phyloP scores from a whole-genome alignment of 2,888 invertebrate genomes.

The Pammene aurita region DNA sequence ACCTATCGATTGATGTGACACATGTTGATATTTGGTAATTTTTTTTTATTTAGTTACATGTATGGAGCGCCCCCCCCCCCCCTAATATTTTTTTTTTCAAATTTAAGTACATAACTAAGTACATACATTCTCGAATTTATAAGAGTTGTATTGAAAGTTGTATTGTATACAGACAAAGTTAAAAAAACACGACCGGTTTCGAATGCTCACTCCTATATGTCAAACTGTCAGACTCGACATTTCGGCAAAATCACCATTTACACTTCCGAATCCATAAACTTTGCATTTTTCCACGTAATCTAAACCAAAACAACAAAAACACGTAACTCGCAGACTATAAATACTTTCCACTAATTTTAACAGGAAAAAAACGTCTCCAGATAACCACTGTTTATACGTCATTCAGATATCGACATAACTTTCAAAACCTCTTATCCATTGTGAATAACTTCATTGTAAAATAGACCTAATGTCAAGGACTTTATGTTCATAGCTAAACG shows the following conservation, averaged over 20 bases:
- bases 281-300: slow-evolving; percentile 19
- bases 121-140: no score
- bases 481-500: slow-evolving; percentile 4
- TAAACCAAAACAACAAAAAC: slow-evolving; percentile 24
- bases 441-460: neutral
- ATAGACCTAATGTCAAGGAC: neutral
- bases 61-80: no score
- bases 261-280: neutral
- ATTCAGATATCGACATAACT: slow-evolving; percentile 22
- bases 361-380: slow-evolving; percentile 30
- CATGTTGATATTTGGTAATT: no score
- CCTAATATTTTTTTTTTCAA: no score
- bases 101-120: no score
- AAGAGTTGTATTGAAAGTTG: no score
- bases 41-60: no score
- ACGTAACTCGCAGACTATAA: slow-evolving; percentile 21
- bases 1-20: no score
- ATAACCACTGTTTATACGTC: slow-evolving; percentile 30
- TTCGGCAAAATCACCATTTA: neutral
- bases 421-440: slow-evolving; percentile 8
- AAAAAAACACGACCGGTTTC: no score
- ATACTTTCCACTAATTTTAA: slow-evolving; percentile 30
- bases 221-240: neutral
- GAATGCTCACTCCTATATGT: no score
- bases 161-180: no score